Evolutionary conservation across 2,797 vertebrate species (phyloP), one percentile per base, ranked within the genome.

Genomic region (Pseudochromis fuscus): DNA sequence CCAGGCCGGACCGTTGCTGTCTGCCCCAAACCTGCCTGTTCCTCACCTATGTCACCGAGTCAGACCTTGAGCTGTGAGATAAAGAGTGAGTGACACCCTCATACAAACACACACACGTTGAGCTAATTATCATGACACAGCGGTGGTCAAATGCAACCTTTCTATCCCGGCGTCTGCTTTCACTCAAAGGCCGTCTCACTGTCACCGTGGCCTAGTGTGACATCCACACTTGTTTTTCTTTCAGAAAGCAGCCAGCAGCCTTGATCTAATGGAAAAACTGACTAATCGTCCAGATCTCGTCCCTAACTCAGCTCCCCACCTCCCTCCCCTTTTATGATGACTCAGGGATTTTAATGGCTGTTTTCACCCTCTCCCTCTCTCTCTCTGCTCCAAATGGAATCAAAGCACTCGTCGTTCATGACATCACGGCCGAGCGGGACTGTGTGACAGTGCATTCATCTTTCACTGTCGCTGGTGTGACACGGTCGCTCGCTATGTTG

Each of bases 31-130:
- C 46, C 78, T 85, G 85, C 82, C 83, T 91, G 61, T 82, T 90
- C 77, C 87, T 94, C 78, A 97, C 96, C 0, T 95, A 97, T 77
- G 91, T 97, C 66, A 95, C 94, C 0, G 95, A 97, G 85, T 95
- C 96, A 1, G 96, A 98, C 90, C 95, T 97, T 35, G 96, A 97
- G 52, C 94, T 93, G 80, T 96, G 94, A 94, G 94, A 95, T 93
- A 78, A 84, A 77, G 37, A 45, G 45, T 77, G 62, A 60, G 66
- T 64, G 62, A 42, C 69, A 63, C 48, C 35, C 38, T 30, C 2
- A 57, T 9, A 33, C 52, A 56, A 37, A 51, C 23, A 48, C 3
- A 50, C 25, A 37, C 33, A 64, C 45, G 45, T 7, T 44, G 37
- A 64, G 51, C 5, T 42, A 31, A 49, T 58, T 79, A 79, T 58